These are phyloP conservation scores for Plemyria rubiginata DNA, from an alignment of 2,888 invertebrate genomes.

Conservation along the genomic window DNA sequence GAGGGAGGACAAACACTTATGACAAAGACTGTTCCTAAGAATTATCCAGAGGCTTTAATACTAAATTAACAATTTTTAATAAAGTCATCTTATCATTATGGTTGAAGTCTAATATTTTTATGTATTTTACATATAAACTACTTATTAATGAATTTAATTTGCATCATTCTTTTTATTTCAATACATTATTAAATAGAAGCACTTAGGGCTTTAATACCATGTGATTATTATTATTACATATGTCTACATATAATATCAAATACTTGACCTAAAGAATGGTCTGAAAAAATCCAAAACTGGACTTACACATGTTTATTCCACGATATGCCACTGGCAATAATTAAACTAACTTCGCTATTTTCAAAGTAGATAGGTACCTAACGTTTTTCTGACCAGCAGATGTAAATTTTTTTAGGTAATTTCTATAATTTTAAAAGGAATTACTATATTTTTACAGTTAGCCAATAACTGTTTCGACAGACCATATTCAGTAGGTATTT, in stretches of 20 bases:
- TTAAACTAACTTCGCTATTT: constrained; percentile 16
- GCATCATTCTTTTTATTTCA: constrained; percentile 13
- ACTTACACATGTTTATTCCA: constrained; percentile 46
- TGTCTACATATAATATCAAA: constrained; percentile 17
- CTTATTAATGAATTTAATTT: background rate
- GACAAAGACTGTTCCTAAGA: background rate
- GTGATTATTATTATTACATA: constrained; percentile 42
- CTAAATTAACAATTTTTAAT: background rate
- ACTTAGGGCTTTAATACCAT: constrained; percentile 56
- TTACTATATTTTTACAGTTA: background rate
- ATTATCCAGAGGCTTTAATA: background rate
- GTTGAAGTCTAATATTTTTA: too few species aligned
- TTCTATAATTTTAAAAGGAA: constrained; percentile 6
- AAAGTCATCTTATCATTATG: too few species aligned
- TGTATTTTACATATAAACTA: background rate
- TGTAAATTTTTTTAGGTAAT: constrained; percentile 34
- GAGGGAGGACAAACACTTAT: constrained; percentile 14
- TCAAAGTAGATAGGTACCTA: too few species aligned
- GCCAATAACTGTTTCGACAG: constrained; percentile 21
- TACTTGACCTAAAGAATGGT: constrained; percentile 49
- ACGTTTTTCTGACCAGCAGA: constrained; percentile 70
- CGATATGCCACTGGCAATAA: constrained; percentile 30
- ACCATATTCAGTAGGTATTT: background rate
- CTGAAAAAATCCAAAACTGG: constrained; percentile 64
- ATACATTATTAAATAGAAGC: constrained; percentile 42